Conservation (phyloP, 2,113 vertebrate genomes). For the Manacus vitellinus region DNA sequence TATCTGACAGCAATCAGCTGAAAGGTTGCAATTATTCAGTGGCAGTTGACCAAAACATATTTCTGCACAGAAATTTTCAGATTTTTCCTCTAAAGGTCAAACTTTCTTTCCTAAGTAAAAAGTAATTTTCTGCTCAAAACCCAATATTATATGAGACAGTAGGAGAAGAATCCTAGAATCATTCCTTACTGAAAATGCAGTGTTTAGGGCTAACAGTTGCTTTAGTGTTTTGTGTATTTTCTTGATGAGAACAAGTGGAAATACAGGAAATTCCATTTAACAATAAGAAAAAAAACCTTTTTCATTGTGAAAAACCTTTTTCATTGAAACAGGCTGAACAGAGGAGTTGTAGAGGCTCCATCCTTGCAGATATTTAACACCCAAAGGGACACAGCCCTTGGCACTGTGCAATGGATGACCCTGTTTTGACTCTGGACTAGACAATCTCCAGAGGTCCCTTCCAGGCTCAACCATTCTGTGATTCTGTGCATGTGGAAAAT, state of each 20-base stretch:
- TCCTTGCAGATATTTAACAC: not conserved
- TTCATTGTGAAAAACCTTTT: not conserved
- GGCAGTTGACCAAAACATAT: not conserved
- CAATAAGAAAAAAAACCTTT: not conserved
- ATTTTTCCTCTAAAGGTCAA: not conserved
- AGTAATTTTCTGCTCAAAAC: not conserved
- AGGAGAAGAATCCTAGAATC: not conserved
- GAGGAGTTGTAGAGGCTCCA: not conserved
- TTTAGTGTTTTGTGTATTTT: not conserved
- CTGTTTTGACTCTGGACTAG: not conserved
- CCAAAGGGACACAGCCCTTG: not conserved
- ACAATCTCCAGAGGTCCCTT: not conserved
- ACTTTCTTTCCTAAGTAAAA: not conserved
- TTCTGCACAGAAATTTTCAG: not conserved
- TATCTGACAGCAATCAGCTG: not conserved
- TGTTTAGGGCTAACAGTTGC: not conserved
- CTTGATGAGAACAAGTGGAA: not conserved
- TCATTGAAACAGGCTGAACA: not conserved
- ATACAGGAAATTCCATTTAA: not conserved
- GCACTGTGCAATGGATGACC: not conserved
- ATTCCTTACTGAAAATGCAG: not conserved
- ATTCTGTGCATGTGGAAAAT: not conserved
- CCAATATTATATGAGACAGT: not conserved
- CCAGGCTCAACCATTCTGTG: not conserved
- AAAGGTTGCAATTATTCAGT: not conserved